Evolutionary conservation across 2,888 invertebrate species (phyloP), one percentile per base, ranked within the genome.

Genomic region (Noctua pronuba): DNA sequence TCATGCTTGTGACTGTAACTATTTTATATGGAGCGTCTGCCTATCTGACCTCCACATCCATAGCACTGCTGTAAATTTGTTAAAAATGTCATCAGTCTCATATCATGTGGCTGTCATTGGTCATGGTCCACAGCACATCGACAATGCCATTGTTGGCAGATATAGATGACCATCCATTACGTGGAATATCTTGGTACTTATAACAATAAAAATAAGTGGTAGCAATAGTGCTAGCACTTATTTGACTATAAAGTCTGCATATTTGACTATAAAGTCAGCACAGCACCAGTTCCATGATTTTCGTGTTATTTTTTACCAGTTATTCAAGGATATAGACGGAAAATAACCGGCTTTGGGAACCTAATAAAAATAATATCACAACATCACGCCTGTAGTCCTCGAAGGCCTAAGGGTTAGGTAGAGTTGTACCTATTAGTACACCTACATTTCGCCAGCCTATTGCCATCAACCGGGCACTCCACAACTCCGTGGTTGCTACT

Each of bases 101-200:
- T 46, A 18, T 46, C 49, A 62, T 49, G 31, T 60, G 49, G 1
- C 24, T 44, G 28, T 44, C 46, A 58, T 60, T 62, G 38, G 52
- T 64, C 44, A 78, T 44, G 77, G 62, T 78, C 28, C 44, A 35
- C 24, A 64, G 24, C 35, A 64, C 52, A 64, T 28, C 16, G 35
- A 77, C 52, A 71, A 55, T 38, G n/a, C 28, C 28, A 21, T 64
- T 52, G 52, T 38, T 64, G 35, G 24, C 24, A 11, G 52, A 16
- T 35, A 18, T 44, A 3, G 52, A 31, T 52, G 41, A 62, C 62
- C 62, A 28, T 13, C 35, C 6, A 76, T 77, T 46, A 76, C 7
- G 4, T 52, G 41, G n/a, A 31, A 10, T 11, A 62, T 41, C 24
- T 10, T 41, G 28, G 13, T 58, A 21, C 16, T 58, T 41, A 18